phyloP scores from a whole-genome alignment of 2,797 vertebrate species.

The Lithobates pipiens region DNA sequence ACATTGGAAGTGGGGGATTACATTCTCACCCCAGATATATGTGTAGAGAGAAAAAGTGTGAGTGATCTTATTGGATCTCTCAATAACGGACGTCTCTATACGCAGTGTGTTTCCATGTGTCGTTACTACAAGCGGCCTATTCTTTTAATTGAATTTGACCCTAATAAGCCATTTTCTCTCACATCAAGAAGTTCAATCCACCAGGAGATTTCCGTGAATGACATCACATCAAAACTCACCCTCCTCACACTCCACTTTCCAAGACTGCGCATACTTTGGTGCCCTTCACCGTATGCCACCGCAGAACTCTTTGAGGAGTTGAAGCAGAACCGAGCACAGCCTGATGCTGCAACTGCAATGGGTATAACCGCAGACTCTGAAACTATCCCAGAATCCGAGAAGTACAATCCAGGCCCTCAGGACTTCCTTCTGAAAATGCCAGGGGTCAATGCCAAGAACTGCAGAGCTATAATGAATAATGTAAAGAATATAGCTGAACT shows the following conservation, averaged over 20 bases:
- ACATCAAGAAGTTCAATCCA: constrained; percentile 81
- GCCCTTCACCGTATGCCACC: constrained; percentile 89
- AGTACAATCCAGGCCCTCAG: constrained; percentile 91
- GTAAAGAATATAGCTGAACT: constrained; percentile 87
- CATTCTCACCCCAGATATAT: constrained; percentile 92
- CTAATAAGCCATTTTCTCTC: constrained; percentile 90
- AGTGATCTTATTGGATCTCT: constrained; percentile 94
- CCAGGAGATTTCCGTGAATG: constrained; percentile 88
- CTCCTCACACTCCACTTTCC: constrained; percentile 96
- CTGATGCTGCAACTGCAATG: constrained; percentile 81
- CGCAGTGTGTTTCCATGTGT: constrained; percentile 91
- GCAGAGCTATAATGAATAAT: constrained; percentile 79
- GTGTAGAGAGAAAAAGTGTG: constrained; percentile 93
- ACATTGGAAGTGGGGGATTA: constrained; percentile 96
- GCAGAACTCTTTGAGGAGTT: constrained; percentile 92
- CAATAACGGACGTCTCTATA: constrained; percentile 90
- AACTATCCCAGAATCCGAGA: constrained; percentile 82
- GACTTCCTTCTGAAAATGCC: constrained; percentile 96
- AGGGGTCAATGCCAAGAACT: constrained; percentile 90
- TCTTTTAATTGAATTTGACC: constrained; percentile 94
- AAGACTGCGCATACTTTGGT: constrained; percentile 92
- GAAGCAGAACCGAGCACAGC: constrained; percentile 84
- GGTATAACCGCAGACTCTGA: constrained; percentile 89
- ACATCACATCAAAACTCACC: constrained; percentile 90
- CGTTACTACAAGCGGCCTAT: constrained; percentile 90